Conservation (phyloP, 2,797 vertebrate genomes). For the Limosa lapponica region DNA sequence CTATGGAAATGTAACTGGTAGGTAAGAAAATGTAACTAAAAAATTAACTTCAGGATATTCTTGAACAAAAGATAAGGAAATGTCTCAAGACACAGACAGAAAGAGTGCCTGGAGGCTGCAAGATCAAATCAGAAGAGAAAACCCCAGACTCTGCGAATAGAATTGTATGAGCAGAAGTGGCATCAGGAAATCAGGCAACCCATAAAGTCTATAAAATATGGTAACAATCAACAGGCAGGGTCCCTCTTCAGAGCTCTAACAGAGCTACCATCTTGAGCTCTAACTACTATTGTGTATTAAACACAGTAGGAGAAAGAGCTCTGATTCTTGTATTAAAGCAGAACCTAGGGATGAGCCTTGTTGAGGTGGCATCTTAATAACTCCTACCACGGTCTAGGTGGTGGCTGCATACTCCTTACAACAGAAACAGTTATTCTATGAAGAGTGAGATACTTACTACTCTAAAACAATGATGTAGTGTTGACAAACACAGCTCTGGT, state of each 20-base stretch:
- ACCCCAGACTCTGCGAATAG: rapidly evolving
- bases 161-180: neutral
- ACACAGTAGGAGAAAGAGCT: neutral
- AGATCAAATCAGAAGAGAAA: neutral
- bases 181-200: neutral
- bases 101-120: neutral
- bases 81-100: neutral
- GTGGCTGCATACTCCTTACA: neutral
- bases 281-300: neutral
- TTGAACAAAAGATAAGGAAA: neutral
- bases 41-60: neutral
- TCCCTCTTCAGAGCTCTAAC: neutral
- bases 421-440: neutral
- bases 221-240: neutral
- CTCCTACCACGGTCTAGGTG: neutral
- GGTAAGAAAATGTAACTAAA: neutral
- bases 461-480: neutral
- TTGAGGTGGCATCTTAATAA: neutral
- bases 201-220: neutral
- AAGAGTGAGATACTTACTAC: neutral
- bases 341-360: neutral
- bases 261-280: neutral
- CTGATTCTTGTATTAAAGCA: neutral
- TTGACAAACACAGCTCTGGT: neutral
- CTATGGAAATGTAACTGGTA: neutral